These are phyloP conservation scores for Nasonia giraulti DNA, from an alignment of 1,140 invertebrate genomes.

Conservation along the genomic window DNA sequence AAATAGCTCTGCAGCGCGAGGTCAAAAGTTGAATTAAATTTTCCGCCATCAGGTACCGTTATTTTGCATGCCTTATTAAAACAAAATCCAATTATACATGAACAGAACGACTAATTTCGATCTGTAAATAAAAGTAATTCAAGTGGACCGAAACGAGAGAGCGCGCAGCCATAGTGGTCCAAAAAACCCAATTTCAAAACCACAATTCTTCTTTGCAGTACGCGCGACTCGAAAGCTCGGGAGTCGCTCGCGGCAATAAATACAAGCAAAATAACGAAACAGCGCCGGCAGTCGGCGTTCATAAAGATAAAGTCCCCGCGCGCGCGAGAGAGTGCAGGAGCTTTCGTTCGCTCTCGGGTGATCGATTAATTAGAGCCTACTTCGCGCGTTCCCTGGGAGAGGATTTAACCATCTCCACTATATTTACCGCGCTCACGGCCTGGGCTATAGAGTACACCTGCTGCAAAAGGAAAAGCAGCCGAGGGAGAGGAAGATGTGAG, in stretches of 20 bases:
- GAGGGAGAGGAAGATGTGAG: background rate
- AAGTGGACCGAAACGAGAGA: background rate
- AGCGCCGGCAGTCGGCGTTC: background rate
- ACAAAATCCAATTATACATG: too few relatives aligned
- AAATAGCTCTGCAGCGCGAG: too few relatives aligned
- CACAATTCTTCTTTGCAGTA: background rate
- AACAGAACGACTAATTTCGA: too few relatives aligned
- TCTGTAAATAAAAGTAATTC: background rate
- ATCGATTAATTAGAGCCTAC: constrained; percentile 37
- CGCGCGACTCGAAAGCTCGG: background rate
- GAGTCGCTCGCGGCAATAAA: background rate
- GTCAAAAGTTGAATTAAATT: too few relatives aligned
- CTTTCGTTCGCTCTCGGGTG: constrained; percentile 14
- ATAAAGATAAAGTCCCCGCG: constrained; percentile 21
- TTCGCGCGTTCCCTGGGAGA: background rate
- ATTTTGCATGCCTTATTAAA: too few relatives aligned
- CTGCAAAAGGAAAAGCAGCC: background rate
- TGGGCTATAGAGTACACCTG: background rate
- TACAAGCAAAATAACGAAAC: constrained; percentile 28
- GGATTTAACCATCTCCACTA: constrained; percentile 4
- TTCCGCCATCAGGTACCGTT: too few relatives aligned
- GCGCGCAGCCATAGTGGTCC: background rate
- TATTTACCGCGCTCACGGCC: constrained; percentile 2
- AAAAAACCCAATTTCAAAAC: background rate
- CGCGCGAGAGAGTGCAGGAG: background rate